Conservation (phyloP, 2,888 invertebrate genomes). For the Lasius fuliginosus region DNA sequence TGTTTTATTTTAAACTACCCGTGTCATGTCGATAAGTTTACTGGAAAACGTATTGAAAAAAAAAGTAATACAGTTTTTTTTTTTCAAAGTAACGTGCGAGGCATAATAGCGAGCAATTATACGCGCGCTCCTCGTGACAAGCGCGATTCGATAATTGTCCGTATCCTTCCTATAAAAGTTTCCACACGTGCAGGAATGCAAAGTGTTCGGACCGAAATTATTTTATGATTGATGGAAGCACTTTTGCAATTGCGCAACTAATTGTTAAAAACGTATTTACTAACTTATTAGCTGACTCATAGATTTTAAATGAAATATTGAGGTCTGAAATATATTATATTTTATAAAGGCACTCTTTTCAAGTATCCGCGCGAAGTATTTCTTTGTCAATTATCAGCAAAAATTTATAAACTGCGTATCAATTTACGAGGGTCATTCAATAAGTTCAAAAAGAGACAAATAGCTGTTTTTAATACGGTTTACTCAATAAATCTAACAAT, state of each 20-base stretch:
- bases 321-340: not conserved
- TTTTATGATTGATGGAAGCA: not conserved
- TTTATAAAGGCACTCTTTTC: not conserved
- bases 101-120: not conserved
- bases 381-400: not conserved
- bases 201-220: not conserved
- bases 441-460: too few relatives aligned
- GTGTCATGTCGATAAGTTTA: not conserved
- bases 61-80: not conserved
- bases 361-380: not conserved
- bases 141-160: not conserved
- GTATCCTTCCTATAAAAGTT: conserved; percentile 18
- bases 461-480: too few relatives aligned
- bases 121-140: not conserved
- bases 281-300: conserved; percentile 54
- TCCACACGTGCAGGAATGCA: not conserved
- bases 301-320: conserved; percentile 24
- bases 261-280: conserved; percentile 52
- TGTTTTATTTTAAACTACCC: not conserved
- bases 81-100: not conserved
- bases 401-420: not conserved
- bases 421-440: not conserved
- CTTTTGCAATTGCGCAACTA: conserved; percentile 51
- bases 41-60: not conserved
- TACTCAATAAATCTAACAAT: too few relatives aligned